A percentile compares a stretch with the other conserved stretches of the same genome.
phyloP scores from a whole-genome alignment of 2,888 invertebrate species.

The Poecilus cupreus region DNA sequence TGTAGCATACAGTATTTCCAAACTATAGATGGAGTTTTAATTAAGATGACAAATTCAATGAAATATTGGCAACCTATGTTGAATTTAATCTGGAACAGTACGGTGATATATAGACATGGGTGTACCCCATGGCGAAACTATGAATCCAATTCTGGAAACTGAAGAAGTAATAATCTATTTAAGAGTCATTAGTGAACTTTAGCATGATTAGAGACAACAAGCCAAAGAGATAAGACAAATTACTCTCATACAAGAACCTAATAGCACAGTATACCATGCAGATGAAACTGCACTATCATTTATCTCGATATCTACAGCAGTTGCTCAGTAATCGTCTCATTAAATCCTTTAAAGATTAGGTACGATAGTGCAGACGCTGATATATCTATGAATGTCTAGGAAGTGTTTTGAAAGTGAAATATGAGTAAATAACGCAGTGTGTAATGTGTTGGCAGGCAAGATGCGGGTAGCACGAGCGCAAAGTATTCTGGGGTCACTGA shows the following conservation, averaged over 20 bases:
- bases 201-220: too few species aligned
- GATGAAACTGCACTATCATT: background rate
- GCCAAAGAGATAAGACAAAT: background rate
- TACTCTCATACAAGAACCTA: background rate
- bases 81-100: too few species aligned
- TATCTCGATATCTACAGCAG: conserved; percentile 4
- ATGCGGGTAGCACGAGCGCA: background rate
- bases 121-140: too few species aligned
- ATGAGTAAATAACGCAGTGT: conserved; percentile 25
- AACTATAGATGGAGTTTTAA: too few species aligned
- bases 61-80: too few species aligned
- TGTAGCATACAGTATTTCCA: too few species aligned
- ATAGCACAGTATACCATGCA: background rate
- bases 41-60: too few species aligned
- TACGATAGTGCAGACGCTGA: conserved; percentile 2
- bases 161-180: too few species aligned
- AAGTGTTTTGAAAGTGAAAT: conserved; percentile 32
- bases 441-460: conserved; percentile 2
- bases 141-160: too few species aligned
- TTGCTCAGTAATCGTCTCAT: conserved; percentile 3
- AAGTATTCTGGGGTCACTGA: background rate
- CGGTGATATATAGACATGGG: too few species aligned
- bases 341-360: background rate
- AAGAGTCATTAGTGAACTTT: too few species aligned
- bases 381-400: conserved; percentile 36